Conservation (phyloP, 2,113 vertebrate species). For the Solenodon paradoxus region DNA sequence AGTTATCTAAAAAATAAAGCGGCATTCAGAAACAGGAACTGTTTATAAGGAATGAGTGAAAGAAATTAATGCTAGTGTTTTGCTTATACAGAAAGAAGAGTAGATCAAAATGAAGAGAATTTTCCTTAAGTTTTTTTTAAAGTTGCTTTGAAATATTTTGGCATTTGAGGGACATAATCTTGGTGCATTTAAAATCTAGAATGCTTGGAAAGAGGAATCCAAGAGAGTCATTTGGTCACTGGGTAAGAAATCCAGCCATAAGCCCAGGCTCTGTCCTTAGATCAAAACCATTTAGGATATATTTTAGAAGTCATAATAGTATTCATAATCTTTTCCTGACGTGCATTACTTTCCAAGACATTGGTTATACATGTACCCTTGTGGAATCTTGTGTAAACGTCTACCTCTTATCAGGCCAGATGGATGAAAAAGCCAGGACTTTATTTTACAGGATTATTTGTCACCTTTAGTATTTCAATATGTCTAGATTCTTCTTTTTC, state of each 20-base stretch:
- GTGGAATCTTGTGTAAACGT: not conserved
- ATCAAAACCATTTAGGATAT: not conserved
- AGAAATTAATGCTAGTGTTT: not conserved
- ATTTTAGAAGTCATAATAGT: not conserved
- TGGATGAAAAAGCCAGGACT: too few species aligned
- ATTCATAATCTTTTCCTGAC: not conserved
- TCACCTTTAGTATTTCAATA: not conserved
- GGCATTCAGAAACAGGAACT: constrained; percentile 1
- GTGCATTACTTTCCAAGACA: not conserved
- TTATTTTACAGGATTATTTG: too few species aligned
- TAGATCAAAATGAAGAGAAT: not conserved
- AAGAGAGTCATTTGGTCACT: not conserved
- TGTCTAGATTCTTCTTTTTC: not conserved
- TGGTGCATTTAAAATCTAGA: not conserved
- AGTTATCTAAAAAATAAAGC: constrained; percentile 14
- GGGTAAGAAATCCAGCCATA: not conserved
- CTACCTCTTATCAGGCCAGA: not conserved
- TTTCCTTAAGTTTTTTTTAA: not conserved
- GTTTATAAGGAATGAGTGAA: not conserved
- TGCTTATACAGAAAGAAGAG: not conserved
- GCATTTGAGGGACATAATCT: not conserved
- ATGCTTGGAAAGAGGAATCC: not conserved
- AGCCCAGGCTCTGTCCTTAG: not conserved
- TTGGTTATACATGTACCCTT: not conserved
- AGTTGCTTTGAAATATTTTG: not conserved